Base-by-base conservation (phyloP, 2,888 invertebrate genomes). In the Pandemis corylana region DNA sequence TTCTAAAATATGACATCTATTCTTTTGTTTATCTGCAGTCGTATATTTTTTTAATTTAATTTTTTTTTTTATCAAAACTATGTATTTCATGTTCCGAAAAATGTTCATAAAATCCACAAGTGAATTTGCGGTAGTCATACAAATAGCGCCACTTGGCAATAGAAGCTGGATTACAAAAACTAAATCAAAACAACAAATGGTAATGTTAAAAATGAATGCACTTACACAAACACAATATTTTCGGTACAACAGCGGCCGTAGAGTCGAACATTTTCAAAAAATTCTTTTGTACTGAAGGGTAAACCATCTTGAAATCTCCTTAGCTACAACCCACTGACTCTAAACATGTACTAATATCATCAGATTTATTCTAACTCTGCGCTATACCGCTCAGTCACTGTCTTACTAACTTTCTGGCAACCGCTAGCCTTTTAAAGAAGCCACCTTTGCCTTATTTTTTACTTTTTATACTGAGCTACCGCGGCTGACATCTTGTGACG, bases 151-250 rank as follows among this genome's bases (percentile, higher is more conserved):
- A 20, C 44, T 15, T 7, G 64, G 46, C 64, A 46, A 46, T 20
- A 20, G 20, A 20, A n/a, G 53, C 20, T 64, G 10, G 46, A 20
- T 20, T 20, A 41, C 64, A 46, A 46, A 64, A 64, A 67, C 68
- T 7, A 36, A 41, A 53, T 4, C 1, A 7, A 53, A 68, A 42
- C 5, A 1, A 44, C 49, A 12, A 51, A 68, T 12, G 51, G 1
- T 64, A 76, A 76, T 72, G 75, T 77, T 73, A 63, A 73, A 28
- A 0, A 15, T 73, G 75, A 77, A 70, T 85, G 6, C 46, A 93
- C 94, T 94, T 79, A 94, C 94, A 85, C 87, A 94, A 87, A 91
- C 89, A 93, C 76, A 90, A 80, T 53, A 91, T 76, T 80, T 91
- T 93, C 81, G 80, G 81, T 83, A 89, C 72, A 84, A 83, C 86